Base-by-base conservation (phyloP, 2,113 vertebrate species). In the Antigone vipio region DNA sequence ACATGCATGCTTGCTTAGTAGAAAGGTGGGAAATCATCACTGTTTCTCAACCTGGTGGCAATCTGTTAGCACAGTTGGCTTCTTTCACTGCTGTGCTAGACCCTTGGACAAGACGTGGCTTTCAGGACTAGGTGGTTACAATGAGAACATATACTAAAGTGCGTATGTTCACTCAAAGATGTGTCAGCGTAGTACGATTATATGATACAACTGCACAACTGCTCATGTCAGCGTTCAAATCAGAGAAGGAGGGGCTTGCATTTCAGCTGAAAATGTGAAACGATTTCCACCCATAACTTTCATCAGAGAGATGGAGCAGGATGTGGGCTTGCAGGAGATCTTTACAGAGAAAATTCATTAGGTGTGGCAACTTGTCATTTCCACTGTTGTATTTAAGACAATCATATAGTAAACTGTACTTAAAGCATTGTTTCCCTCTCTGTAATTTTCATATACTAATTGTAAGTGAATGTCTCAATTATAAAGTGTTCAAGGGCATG, bases 381-480 rank as follows among this genome's bases (percentile, higher is more conserved):
- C 50, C 12, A 60, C n/a, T 32, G 76, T 74, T 88, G 13, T 22
- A 50, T 79, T 93, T 78, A 76, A 69, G 72, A 77, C 62, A 71
- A 84, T 77, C 38, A 42, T 44, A 66, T 3, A 34, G 52, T 35
- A 69, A 95, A 93, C 12, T 30, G 8, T 75, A 82, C 40, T 50
- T 84, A 87, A 82, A 86, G 13, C 17, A 38, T 49, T 56, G 45
- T 38, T 74, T 76, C 15, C 29, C 47, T 62, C 47, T 49, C 60
- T 89, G 20, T 85, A 62, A 58, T 94, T 89, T 97, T 95, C 62
- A 53, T 75, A 81, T 52, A 45, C 29, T 79, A 66, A 76, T 87
- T 96, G 56, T 92, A 55, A 88, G 72, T 77, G 50, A 93, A 74
- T 4, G 1, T 85, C 30, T 76, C 14, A 75, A 92, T 88, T 95